Evolutionary conservation across 2,797 vertebrate species (phyloP).

Genomic region (Catharus ustulatus): DNA sequence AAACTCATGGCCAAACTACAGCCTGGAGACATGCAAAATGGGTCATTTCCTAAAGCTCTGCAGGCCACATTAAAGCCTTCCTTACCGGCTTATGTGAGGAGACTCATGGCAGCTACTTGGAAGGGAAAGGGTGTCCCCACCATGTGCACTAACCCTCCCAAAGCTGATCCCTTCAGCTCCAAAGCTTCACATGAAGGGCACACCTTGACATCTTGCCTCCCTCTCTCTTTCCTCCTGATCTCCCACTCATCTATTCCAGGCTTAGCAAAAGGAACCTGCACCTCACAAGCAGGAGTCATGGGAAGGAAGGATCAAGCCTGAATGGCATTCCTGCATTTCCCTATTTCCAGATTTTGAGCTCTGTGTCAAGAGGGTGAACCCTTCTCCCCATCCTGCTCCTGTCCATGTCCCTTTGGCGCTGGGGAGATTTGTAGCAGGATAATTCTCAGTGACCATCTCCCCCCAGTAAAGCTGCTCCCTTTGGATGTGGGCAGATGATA

Average conservation of each 20-base stretch:
- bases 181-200: neutral
- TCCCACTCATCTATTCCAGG: neutral
- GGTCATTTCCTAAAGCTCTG: neutral
- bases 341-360: conserved; percentile 76
- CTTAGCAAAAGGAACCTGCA: neutral
- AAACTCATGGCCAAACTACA: neutral
- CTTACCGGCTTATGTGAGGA: neutral
- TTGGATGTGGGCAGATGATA: conserved; percentile 82
- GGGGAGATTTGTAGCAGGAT: conserved; percentile 79
- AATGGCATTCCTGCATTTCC: conserved; percentile 65
- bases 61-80: neutral
- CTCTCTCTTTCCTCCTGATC: neutral
- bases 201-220: neutral
- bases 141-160: neutral
- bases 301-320: neutral
- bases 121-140: neutral
- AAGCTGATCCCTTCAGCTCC: neutral
- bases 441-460: conserved; percentile 81
- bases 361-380: conserved; percentile 47
- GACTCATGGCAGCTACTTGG: neutral
- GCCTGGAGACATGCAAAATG: neutral
- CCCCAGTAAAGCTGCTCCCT: conserved; percentile 76
- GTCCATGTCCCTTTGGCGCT: conserved; percentile 60
- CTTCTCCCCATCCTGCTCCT: conserved; percentile 42
- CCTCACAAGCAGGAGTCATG: neutral